Evolutionary conservation across 2,888 invertebrate genomes (phyloP), one percentile per base, ranked within the genome.

Genomic region (Clivina fossor): DNA sequence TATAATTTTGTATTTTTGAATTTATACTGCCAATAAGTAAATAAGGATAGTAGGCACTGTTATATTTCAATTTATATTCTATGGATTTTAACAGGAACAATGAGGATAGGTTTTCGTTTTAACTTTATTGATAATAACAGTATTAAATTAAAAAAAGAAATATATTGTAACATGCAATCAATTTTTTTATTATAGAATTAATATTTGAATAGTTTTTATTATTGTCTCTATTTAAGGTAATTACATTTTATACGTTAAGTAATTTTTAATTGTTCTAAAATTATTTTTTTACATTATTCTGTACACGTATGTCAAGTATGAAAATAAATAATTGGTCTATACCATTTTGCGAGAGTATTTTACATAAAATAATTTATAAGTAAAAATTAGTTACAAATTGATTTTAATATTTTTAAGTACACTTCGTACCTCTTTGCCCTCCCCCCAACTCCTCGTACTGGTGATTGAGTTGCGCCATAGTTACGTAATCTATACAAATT

Each of bases 241-340:
- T n/a, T n/a, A n/a, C n/a, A n/a, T n/a, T n/a, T n/a, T n/a, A n/a
- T 24, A 16, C 32, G 32, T 47, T 47, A 47, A 33, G 47, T 53
- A 44, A 28, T 26, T 53, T 51, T 51, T 33, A 51, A 32, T 44
- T 43, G 26, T 11, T 44, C 16, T 44, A 44, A 51, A 51, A 22
- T 44, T 53, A 53, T 53, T 53, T 51, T 51, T 51, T 51, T 44
- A 53, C 33, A 28, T 40, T 38, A 41, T 33, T 53, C 40, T 53
- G 53, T 53, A 53, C 53, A 44, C 53, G 24, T 53, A 35, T 43
- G 40, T 44, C 35, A 53, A 53, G 26, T 32, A 53, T 41, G 20
- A 44, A 47, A 47, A 53, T 53, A 53, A 53, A 53, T 32, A 51
- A 32, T 19, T 35, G 44, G 40, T 53, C 35, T 40, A 38, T 19